Base-by-base conservation (phyloP, 2,113 vertebrate genomes). In the Scomber japonicus region DNA sequence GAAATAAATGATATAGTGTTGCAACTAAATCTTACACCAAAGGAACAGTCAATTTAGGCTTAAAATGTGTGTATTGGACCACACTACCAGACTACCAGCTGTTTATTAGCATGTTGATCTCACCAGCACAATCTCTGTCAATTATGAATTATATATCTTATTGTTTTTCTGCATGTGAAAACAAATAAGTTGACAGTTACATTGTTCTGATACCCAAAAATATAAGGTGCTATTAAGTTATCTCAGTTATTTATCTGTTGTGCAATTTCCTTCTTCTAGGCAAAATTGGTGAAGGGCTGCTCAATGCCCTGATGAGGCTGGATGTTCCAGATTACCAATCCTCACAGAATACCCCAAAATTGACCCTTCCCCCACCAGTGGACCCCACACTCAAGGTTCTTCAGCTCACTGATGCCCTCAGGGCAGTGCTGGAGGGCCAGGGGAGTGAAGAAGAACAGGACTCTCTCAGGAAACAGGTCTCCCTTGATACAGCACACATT, bases 381-480 rank as follows among this genome's bases (percentile, higher is more conserved):
- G 90, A 91, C 70, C 78, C 86, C 3, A 35, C 56, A 2, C 91
- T 96, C 73, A 95, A 94, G 53, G 94, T 95, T 66, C 81, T 97
- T n/a, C 95, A 95, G 89, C 95, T 97, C 24, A 82, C 96, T 0
- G 96, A 97, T 85, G 96, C 96, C 79, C 94, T 98, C 75, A 94
- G 93, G 87, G 90, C 92, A 71, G 92, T 93, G 3, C 71, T 97
- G 89, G 96, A 97, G 90, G 94, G 90, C 89, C 82, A 97, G 71
- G 89, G 86, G 45, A 91, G 93, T 56, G 91, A 95, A 48, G 90
- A 95, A 78, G 95, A 97, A 64, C 94, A 88, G 60, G 93, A 94
- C 30, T 83, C 87, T 0, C 79, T 97, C 61, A 77, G 95, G 44
- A 96, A 85, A 65, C 96, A 97, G 84, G 91, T 97, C 68, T 95